A percentile compares a stretch with the other conserved stretches of the same genome.
Conservation (phyloP, 2,888 invertebrate species). For the Diarsia brunnea region DNA sequence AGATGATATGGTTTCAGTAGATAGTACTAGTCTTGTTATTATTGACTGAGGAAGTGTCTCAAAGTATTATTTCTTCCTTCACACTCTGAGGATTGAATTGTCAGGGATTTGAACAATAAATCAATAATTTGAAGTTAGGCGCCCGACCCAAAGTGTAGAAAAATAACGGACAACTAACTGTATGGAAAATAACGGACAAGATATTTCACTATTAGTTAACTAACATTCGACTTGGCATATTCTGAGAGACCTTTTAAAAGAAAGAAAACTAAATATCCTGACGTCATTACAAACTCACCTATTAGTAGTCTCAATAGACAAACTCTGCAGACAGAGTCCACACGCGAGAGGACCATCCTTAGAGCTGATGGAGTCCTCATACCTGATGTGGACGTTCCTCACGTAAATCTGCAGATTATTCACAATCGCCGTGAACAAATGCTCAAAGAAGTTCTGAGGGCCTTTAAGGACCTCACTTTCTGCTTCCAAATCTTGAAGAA, state of each 20-base stretch:
- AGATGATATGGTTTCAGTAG: background rate
- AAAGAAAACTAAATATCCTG: background rate
- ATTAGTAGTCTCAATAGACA: constrained; percentile 95
- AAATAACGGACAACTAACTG: too few relatives aligned
- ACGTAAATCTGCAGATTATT: constrained; percentile 95
- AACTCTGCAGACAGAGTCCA: constrained; percentile 94
- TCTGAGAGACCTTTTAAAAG: background rate
- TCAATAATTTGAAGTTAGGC: background rate
- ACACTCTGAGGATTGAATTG: background rate
- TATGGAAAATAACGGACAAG: too few relatives aligned
- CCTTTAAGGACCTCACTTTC: constrained; percentile 91
- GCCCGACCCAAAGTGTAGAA: background rate
- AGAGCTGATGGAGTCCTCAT: constrained; percentile 94
- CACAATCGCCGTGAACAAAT: constrained; percentile 93
- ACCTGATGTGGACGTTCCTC: constrained; percentile 95
- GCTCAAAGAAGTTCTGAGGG: constrained; percentile 93
- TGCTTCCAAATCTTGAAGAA: constrained; percentile 92
- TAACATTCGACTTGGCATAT: background rate
- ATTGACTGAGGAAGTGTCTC: background rate
- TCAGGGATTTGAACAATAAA: background rate
- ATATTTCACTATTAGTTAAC: too few relatives aligned
- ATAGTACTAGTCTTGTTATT: background rate
- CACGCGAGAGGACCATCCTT: constrained; percentile 93
- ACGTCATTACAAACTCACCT: constrained; percentile 86
- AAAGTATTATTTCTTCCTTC: background rate